phyloP scores from a whole-genome alignment of 2,888 invertebrate species.

The Cerastis leucographa region DNA sequence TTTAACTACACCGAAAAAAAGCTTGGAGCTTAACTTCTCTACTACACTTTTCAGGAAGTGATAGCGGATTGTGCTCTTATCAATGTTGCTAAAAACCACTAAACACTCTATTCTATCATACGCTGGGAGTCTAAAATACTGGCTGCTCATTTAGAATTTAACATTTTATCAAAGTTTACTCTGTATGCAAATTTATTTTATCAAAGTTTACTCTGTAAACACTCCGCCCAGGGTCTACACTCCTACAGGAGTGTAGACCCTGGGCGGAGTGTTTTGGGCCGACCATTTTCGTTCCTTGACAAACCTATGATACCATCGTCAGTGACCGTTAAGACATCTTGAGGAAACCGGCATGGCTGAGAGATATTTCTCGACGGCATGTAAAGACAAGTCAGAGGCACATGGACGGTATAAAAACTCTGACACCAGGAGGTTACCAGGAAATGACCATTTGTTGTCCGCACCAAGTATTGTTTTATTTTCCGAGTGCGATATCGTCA shows the following conservation, averaged over 20 bases:
- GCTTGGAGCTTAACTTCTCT: not conserved
- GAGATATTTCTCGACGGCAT: too few relatives aligned
- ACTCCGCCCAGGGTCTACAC: too few relatives aligned
- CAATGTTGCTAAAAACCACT: not conserved
- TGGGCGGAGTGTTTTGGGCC: not conserved
- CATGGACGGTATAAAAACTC: too few relatives aligned
- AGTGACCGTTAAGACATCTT: not conserved
- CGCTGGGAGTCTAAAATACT: not conserved
- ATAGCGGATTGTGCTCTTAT: not conserved
- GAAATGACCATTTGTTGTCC: not conserved
- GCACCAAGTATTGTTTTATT: constrained; percentile 1
- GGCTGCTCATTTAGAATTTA: not conserved
- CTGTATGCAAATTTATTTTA: too few relatives aligned
- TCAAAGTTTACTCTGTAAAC: too few relatives aligned
- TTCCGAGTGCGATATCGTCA: constrained; percentile 2
- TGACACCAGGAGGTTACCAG: too few relatives aligned
- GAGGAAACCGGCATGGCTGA: too few relatives aligned
- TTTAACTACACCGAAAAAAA: not conserved
- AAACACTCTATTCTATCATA: not conserved
- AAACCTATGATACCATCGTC: not conserved
- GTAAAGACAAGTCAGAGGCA: too few relatives aligned
- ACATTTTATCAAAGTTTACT: not conserved
- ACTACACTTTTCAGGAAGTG: not conserved
- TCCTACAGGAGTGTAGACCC: not conserved
- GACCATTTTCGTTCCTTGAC: not conserved